Evolutionary conservation across 2,888 invertebrate species (phyloP).

Genomic region (Scotopteryx bipunctaria): DNA sequence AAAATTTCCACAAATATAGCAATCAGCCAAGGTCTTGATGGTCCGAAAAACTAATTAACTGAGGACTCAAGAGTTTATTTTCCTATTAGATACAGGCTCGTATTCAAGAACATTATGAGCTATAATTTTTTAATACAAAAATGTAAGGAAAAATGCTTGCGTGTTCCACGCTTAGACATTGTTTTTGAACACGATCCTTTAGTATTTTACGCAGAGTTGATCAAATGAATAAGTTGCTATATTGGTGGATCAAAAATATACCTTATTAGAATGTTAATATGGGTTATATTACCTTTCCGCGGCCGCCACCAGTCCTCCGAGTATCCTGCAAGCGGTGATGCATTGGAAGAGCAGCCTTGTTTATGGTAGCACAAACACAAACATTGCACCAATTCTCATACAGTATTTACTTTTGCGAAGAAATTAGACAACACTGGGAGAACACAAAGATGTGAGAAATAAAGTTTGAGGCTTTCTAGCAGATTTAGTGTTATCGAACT

Average conservation of each 20-base stretch:
- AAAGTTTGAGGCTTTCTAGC: background rate
- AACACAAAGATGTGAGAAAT: conserved; percentile 33
- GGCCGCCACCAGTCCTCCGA: conserved; percentile 99
- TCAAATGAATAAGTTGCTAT: conserved; percentile 17
- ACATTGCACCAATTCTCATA: conserved; percentile 79
- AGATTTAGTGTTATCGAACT: too few relatives aligned
- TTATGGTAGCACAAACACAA: conserved; percentile 84
- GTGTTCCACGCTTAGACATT: too few relatives aligned
- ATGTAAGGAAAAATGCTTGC: too few relatives aligned
- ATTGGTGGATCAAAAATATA: conserved; percentile 44
- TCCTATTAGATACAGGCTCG: too few relatives aligned
- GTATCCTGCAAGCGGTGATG: conserved; percentile 97
- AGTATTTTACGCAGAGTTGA: background rate
- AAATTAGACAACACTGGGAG: conserved; percentile 49
- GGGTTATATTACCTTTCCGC: conserved; percentile 93
- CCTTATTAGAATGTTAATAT: conserved; percentile 59
- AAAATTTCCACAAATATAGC: conserved; percentile 13
- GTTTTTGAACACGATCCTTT: too few relatives aligned
- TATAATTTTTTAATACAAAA: too few relatives aligned
- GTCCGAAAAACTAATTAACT: too few relatives aligned
- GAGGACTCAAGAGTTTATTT: too few relatives aligned
- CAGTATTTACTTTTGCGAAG: conserved; percentile 77
- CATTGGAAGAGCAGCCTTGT: conserved; percentile 88
- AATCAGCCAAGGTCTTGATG: too few relatives aligned
- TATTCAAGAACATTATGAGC: too few relatives aligned